A percentile compares a stretch with the other conserved stretches of the same genome.
Evolutionary conservation across 2,113 vertebrate genomes (phyloP).

Genomic region (Lampris incognitus): DNA sequence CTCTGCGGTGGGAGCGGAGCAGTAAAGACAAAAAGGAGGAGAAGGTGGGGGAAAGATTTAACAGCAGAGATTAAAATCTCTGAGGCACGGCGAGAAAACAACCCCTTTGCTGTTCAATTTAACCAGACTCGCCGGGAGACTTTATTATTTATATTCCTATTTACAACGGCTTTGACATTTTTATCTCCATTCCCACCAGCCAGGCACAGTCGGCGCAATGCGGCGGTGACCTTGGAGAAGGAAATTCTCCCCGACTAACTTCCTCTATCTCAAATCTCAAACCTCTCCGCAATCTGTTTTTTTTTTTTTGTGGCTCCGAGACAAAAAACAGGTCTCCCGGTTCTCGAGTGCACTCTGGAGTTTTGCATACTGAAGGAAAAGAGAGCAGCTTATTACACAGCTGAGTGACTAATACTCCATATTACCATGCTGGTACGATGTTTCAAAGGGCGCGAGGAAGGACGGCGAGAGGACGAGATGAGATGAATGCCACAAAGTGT

Average conservation of each 20-base stretch:
- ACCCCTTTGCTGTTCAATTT: slow-evolving; percentile 61
- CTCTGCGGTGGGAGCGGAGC: slow-evolving; percentile 21
- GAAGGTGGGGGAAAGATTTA: slow-evolving; percentile 61
- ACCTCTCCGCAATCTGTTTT: slow-evolving; percentile 14
- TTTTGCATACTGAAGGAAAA: slow-evolving; percentile 17
- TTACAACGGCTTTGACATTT: slow-evolving; percentile 64
- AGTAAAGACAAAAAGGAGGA: slow-evolving; percentile 43
- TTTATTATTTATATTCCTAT: slow-evolving; percentile 75
- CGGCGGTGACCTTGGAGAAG: slow-evolving; percentile 56
- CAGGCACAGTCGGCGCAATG: slow-evolving; percentile 44
- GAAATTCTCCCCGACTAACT: slow-evolving; percentile 15
- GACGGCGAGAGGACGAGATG: slow-evolving; percentile 39
- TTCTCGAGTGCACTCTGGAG: slow-evolving; percentile 1
- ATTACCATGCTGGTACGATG: slow-evolving; percentile 24
- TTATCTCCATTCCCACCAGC: slow-evolving; percentile 66
- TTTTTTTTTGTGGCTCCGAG: background rate
- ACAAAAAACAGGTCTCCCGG: background rate
- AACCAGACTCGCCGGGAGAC: slow-evolving; percentile 37
- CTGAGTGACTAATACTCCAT: slow-evolving; percentile 36
- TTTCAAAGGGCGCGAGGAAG: background rate
- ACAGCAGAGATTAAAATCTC: slow-evolving; percentile 74
- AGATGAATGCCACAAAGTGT: slow-evolving; percentile 45
- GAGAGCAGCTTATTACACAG: slow-evolving; percentile 34
- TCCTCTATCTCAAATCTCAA: slow-evolving; percentile 25
- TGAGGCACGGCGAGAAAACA: slow-evolving; percentile 46